Conservation (phyloP, 2,888 invertebrate genomes). For the Netelia fuscicornis region DNA sequence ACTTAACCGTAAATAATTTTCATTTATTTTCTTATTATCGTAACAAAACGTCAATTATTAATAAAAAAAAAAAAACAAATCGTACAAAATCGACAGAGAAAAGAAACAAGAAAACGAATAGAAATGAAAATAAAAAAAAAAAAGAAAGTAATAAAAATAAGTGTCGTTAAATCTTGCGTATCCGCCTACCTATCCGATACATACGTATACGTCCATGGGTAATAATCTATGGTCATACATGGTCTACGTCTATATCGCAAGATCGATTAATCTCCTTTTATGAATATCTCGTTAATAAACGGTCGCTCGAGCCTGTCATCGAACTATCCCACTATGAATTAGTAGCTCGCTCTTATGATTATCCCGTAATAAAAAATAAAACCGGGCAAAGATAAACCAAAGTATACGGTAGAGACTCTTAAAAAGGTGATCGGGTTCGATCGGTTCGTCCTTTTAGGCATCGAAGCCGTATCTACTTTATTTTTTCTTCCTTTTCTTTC, state of each 20-base stretch:
- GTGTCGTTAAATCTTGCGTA: too few relatives aligned
- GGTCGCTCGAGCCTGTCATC: conserved; percentile 39
- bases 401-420: neutral
- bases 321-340: conserved; percentile 31
- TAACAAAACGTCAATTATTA: too few relatives aligned
- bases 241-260: conserved; percentile 18
- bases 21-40: too few relatives aligned
- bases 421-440: conserved; percentile 10
- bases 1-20: too few relatives aligned
- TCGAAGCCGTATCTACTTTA: neutral
- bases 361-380: neutral
- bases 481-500: neutral
- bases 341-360: conserved; percentile 16
- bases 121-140: too few relatives aligned
- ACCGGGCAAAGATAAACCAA: neutral
- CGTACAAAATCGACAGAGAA: too few relatives aligned
- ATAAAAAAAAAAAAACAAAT: too few relatives aligned
- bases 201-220: neutral
- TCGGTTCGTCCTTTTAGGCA: neutral
- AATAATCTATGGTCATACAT: neutral
- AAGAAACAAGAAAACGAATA: too few relatives aligned
- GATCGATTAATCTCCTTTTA: conserved; percentile 48
- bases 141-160: too few relatives aligned
- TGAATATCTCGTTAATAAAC: conserved; percentile 41
- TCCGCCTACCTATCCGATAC: neutral